Evolutionary conservation across 2,888 invertebrate species (phyloP).

Genomic region (Magallana nippona): DNA sequence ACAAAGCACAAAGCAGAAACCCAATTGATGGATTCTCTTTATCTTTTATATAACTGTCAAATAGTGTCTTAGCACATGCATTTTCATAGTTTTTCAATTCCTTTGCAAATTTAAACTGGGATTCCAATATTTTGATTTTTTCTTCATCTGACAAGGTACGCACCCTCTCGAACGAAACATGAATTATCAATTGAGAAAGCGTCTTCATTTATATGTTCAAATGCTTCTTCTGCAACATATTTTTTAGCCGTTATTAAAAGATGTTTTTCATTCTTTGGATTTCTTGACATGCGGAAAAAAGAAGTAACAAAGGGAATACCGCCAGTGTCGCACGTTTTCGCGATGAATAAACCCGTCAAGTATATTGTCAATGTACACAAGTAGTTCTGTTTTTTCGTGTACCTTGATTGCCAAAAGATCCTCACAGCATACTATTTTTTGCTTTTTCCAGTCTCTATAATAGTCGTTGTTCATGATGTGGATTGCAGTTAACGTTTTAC

Average conservation of each 20-base stretch:
- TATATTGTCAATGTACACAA: constrained; percentile 7
- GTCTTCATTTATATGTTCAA: background rate
- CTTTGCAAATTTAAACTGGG: background rate
- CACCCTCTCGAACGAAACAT: background rate
- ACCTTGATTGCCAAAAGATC: background rate
- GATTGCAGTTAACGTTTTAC: too few relatives aligned
- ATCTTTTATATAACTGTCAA: too few relatives aligned
- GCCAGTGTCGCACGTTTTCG: background rate
- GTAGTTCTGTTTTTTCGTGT: background rate
- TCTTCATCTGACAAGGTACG: background rate
- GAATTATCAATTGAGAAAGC: background rate
- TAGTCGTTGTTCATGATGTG: too few relatives aligned
- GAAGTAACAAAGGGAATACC: background rate
- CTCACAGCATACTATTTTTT: background rate
- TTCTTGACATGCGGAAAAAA: background rate
- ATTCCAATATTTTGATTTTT: background rate
- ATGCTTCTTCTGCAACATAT: background rate
- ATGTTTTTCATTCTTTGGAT: background rate
- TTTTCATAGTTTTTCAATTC: background rate
- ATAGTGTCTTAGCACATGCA: background rate
- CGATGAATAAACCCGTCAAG: constrained; percentile 12
- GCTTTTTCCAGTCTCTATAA: background rate
- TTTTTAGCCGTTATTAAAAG: constrained; percentile 5
- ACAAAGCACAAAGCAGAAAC: background rate
- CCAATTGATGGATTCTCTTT: background rate